Conservation (phyloP, 1,140 invertebrate species). For the Drosophila nigromelanica region DNA sequence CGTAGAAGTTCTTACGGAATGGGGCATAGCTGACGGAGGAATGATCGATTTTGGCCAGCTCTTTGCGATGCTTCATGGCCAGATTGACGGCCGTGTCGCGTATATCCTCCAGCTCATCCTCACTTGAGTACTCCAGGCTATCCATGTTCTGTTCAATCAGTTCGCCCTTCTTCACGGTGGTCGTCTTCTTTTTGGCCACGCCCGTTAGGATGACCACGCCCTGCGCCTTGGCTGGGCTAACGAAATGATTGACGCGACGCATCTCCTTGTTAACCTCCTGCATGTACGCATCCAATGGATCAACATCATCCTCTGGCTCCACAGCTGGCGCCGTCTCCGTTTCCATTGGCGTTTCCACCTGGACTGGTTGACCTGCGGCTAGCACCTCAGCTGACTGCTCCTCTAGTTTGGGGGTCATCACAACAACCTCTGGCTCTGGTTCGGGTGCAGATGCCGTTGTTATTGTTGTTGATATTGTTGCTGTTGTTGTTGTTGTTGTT, state of each 20-base stretch:
- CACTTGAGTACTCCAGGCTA: slow-evolving; percentile 98
- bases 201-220: slow-evolving; percentile 93
- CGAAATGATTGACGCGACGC: slow-evolving; percentile 93
- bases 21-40: slow-evolving; percentile 92
- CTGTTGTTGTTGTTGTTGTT: slow-evolving; percentile 1
- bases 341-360: slow-evolving; percentile 1
- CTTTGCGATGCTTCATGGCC: slow-evolving; percentile 94
- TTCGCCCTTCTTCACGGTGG: slow-evolving; percentile 93
- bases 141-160: slow-evolving; percentile 99
- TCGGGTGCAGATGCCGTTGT: neutral
- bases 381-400: neutral
- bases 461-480: neutral
- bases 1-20: slow-evolving; percentile 98
- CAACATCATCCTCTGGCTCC: slow-evolving; percentile 90
- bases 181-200: slow-evolving; percentile 92
- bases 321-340: neutral
- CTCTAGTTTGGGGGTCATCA: neutral
- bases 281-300: slow-evolving; percentile 99
- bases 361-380: neutral
- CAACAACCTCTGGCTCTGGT: neutral
- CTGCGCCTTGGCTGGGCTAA: slow-evolving; percentile 59
- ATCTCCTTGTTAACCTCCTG: slow-evolving; percentile 92
- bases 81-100: slow-evolving; percentile 95
- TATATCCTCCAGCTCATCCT: slow-evolving; percentile 97
- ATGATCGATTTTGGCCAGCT: slow-evolving; percentile 95